These are phyloP conservation scores for Stenichneumon culpator DNA, from an alignment of 2,888 invertebrate genomes.

Conservation along the genomic window DNA sequence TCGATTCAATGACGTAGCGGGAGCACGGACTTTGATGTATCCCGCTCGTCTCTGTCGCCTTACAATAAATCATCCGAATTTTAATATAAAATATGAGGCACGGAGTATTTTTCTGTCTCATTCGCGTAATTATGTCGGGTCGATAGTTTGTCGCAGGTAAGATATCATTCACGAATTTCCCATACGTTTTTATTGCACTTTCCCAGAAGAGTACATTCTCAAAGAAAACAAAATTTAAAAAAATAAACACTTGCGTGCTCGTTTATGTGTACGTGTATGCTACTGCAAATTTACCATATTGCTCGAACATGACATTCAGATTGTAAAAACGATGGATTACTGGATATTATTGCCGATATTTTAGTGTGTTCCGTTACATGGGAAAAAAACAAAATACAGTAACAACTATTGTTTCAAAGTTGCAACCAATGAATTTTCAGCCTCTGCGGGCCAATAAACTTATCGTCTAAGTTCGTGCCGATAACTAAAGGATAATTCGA, in stretches of 20 bases:
- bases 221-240: constrained; percentile 47
- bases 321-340: constrained; percentile 15
- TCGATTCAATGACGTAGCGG: constrained; percentile 64
- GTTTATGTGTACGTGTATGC: constrained; percentile 10
- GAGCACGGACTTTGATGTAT: constrained; percentile 70
- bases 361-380: constrained; percentile 41
- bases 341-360: constrained; percentile 15
- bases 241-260: neutral
- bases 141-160: neutral
- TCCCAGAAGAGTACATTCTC: constrained; percentile 81
- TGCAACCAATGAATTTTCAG: constrained; percentile 69
- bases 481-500: constrained; percentile 56
- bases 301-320: constrained; percentile 25
- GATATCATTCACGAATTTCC: constrained; percentile 62
- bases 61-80: constrained; percentile 80
- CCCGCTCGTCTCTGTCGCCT: constrained; percentile 73
- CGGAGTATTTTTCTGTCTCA: neutral
- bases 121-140: neutral
- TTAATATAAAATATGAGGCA: constrained; percentile 71
- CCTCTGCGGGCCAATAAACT: constrained; percentile 77
- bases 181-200: constrained; percentile 82
- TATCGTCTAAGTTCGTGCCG: constrained; percentile 67
- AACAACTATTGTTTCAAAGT: constrained; percentile 46
- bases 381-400: constrained; percentile 62
- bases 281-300: constrained; percentile 31